Evolutionary conservation across 30 jellyfish, hydroid and myxozoan species (phyloP).

Genomic region (Clytia hemisphaerica): DNA sequence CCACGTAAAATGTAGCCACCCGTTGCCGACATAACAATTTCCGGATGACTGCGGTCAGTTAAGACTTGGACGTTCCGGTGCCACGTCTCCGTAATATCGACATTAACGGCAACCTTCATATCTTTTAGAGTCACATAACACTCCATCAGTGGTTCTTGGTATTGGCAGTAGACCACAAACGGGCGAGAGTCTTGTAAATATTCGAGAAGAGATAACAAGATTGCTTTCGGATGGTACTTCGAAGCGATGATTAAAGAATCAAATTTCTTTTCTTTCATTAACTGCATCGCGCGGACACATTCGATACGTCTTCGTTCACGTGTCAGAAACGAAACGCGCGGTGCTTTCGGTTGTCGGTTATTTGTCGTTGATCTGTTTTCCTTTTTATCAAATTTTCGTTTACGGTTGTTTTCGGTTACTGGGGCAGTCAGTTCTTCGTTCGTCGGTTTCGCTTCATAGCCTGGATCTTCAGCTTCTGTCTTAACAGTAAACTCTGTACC

Average conservation of each 20-base stretch:
- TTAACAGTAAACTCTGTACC: not conserved
- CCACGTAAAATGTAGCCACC: constrained; percentile 79
- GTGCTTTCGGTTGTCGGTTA: not conserved
- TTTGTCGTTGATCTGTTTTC: not conserved
- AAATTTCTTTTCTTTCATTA: constrained; percentile 28
- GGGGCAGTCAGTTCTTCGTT: not conserved
- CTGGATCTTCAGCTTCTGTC: not conserved
- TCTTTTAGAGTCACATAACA: constrained; percentile 63
- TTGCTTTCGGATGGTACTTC: constrained; percentile 49
- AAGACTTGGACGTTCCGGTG: constrained; percentile 63
- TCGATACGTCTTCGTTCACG: constrained; percentile 22
- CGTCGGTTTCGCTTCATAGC: not conserved
- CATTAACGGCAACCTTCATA: constrained; percentile 46
- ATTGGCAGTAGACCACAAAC: constrained; percentile 67
- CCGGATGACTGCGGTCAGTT: constrained; percentile 85
- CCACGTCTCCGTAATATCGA: constrained; percentile 68
- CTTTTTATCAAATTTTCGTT: constrained; percentile 15
- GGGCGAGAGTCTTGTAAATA: constrained; percentile 63
- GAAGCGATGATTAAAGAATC: constrained; percentile 70
- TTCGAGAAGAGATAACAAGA: constrained; percentile 42
- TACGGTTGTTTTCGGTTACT: constrained; percentile 4
- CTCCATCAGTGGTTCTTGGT: constrained; percentile 83
- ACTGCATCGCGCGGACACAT: constrained; percentile 29
- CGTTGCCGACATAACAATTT: constrained; percentile 61
- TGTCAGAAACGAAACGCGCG: not conserved